These are phyloP conservation scores for Phaetusa simplex DNA, from an alignment of 2,113 vertebrate species.

Conservation along the genomic window DNA sequence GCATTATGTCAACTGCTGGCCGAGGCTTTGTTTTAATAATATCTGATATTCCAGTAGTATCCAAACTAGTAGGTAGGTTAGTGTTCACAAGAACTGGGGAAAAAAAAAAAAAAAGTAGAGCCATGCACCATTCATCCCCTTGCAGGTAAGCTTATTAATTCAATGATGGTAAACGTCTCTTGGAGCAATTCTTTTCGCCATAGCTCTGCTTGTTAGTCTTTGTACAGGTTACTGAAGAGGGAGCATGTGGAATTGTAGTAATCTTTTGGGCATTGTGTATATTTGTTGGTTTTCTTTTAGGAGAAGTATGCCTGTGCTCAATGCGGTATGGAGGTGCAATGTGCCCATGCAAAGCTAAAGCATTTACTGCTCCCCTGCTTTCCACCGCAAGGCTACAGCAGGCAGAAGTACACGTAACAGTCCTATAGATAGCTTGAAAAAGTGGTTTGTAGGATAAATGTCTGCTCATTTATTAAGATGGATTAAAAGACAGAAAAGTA, in stretches of 20 bases:
- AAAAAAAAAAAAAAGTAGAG: background rate
- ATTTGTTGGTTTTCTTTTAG: background rate
- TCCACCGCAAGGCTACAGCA: background rate
- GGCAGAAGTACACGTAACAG: background rate
- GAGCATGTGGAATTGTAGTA: background rate
- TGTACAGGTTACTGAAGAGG: background rate
- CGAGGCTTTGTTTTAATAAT: background rate
- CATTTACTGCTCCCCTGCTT: background rate
- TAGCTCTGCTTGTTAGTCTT: background rate
- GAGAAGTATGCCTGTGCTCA: background rate
- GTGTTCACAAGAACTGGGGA: background rate
- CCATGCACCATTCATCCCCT: background rate
- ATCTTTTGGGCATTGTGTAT: background rate
- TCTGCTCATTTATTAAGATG: background rate
- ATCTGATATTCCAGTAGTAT: background rate
- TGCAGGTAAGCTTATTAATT: background rate
- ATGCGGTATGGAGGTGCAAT: background rate
- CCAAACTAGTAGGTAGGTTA: background rate
- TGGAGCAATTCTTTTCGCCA: background rate
- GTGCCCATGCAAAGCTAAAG: background rate
- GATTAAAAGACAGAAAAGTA: constrained; percentile 7
- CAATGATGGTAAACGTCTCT: background rate
- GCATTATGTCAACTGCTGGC: background rate
- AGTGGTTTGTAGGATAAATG: background rate
- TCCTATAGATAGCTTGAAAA: background rate